phyloP scores from a whole-genome alignment of 1,140 invertebrate genomes.

The Brachionus rubens region DNA sequence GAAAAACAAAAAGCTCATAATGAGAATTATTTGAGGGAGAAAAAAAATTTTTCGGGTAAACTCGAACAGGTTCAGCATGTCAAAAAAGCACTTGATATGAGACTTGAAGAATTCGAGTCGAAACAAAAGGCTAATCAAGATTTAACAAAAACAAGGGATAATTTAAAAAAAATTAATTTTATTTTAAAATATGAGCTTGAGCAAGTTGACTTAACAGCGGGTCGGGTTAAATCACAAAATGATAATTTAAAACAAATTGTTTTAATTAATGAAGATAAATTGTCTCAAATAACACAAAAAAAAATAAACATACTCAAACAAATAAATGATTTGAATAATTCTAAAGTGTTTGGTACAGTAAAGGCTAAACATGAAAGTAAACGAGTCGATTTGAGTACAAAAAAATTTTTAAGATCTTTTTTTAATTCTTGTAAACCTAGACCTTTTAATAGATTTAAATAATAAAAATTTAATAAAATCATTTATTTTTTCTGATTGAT shows the following conservation, averaged over 20 bases:
- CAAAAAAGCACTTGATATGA: background rate
- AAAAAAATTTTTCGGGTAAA: background rate
- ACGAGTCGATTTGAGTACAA: background rate
- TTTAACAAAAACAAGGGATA: background rate
- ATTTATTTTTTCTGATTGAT: too few relatives aligned
- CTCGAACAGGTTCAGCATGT: background rate
- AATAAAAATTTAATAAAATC: background rate
- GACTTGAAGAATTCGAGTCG: background rate
- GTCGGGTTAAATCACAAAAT: background rate
- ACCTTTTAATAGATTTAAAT: background rate
- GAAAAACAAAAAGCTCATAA: conserved; percentile 23
- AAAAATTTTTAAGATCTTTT: conserved; percentile 21
- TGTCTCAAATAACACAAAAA: background rate
- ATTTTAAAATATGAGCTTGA: conserved; percentile 13
- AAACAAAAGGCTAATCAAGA: background rate
- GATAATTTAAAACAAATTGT: background rate
- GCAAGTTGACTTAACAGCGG: background rate
- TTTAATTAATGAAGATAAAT: background rate
- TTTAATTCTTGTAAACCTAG: conserved; percentile 9
- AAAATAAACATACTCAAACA: background rate
- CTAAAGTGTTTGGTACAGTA: background rate
- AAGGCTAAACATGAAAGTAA: background rate
- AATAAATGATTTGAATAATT: background rate
- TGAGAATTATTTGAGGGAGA: conserved; percentile 29
- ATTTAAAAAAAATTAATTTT: conserved; percentile 27